Evolutionary conservation across 2,888 invertebrate species (phyloP).

Genomic region (Ceraclea dissimilis): DNA sequence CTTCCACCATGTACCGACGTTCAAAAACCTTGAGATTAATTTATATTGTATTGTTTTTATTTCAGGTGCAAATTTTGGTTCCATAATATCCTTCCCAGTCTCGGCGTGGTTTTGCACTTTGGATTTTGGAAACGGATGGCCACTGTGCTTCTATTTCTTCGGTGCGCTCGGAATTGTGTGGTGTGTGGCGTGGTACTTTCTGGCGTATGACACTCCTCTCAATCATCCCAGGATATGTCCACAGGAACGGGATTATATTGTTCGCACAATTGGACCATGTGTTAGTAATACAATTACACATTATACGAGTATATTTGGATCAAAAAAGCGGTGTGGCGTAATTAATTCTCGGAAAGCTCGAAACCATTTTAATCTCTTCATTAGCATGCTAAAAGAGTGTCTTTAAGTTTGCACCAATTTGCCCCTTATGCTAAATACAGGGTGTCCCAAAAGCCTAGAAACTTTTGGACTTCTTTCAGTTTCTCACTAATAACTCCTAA

Average conservation of each 20-base stretch:
- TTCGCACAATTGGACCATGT: conserved; percentile 53
- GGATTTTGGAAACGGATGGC: conserved; percentile 73
- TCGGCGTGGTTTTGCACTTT: conserved; percentile 77
- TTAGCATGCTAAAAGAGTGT: too few species aligned
- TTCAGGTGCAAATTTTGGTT: conserved; percentile 85
- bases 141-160: conserved; percentile 79
- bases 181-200: conserved; percentile 70
- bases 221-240: conserved; percentile 66
- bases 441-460: too few species aligned
- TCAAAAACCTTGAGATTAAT: neutral
- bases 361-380: too few species aligned
- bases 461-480: too few species aligned
- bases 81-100: conserved; percentile 75
- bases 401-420: too few species aligned
- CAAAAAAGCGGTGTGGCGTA: too few species aligned
- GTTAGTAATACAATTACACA: conserved; percentile 31
- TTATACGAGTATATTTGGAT: too few species aligned
- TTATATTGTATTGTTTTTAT: conserved; percentile 18
- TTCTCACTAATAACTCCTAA: too few species aligned
- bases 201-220: conserved; percentile 67
- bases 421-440: too few species aligned
- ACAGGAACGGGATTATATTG: conserved; percentile 65
- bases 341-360: too few species aligned
- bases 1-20: too few species aligned
- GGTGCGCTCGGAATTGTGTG: conserved; percentile 72